Percentiles rank a stretch among this genome's conserved stretches.
Conservation (phyloP, 2,113 vertebrate genomes). For the Helogale parvula region DNA sequence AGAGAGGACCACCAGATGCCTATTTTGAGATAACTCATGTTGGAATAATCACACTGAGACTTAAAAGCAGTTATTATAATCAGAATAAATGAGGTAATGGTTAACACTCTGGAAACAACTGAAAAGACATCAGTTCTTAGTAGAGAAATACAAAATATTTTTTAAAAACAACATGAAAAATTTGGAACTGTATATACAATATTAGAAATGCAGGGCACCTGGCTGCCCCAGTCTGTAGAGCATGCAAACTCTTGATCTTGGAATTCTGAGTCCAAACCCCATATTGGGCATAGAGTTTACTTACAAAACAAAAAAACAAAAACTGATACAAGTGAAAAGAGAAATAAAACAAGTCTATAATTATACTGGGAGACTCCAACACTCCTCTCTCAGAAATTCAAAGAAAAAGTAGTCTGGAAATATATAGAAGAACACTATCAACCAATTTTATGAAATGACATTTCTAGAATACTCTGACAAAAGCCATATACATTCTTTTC, state of each 20-base stretch:
- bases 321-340: neutral
- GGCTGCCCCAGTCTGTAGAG: neutral
- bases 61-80: neutral
- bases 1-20: neutral
- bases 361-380: neutral
- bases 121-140: neutral
- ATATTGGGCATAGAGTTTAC: neutral
- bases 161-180: neutral
- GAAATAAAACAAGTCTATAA: neutral
- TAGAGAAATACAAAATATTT: neutral
- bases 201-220: neutral
- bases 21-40: neutral
- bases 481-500: neutral
- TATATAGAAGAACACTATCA: neutral
- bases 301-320: neutral
- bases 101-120: neutral
- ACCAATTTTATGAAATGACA: neutral
- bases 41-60: constrained; percentile 10
- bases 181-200: neutral
- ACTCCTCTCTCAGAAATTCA: neutral
- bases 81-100: neutral
- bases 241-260: neutral
- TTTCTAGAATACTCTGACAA: neutral
- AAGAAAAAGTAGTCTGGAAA: neutral
- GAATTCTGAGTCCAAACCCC: neutral